Evolutionary conservation across 2,797 vertebrate genomes (phyloP), one percentile per base, ranked within the genome.

Genomic region (Spinus pinus): DNA sequence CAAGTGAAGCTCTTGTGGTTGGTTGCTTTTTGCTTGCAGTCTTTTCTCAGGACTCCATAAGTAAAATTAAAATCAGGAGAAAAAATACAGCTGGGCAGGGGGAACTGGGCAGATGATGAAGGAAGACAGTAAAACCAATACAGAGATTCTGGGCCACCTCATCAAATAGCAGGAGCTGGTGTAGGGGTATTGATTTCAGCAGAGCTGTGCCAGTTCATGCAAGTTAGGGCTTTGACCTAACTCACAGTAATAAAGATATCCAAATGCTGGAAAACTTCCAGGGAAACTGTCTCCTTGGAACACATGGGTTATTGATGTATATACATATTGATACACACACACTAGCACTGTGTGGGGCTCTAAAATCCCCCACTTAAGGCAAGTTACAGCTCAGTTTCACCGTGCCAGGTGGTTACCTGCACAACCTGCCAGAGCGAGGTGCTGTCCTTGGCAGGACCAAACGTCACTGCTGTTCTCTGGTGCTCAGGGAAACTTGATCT

Each of bases 201-300:
- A 75, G 82, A 88, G 77, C 86, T 58, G 46, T 90, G 77, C 84
- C 86, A 60, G 54, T 91, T 85, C 62, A 67, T 25, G 69, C 84
- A 80, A 94, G 71, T 91, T 72, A 65, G 75, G 74, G 44, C 81
- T 88, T 69, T 92, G 88, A 86, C 91, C 87, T 61, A 35, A 84
- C 89, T 94, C 82, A 61, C 71, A 0, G 3, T 81, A 81, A 95
- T 95, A 88, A 92, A 90, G 80, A 82, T 72, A 93, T 75, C 82
- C 51, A 75, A 65, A 24, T 24, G 81, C 88, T 95, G 94, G 92
- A 95, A 91, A 91, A 62, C 60, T 57, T 94, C 89, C 92, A 93
- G 80, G 56, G 60, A 53, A 89, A 23, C 61, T 20, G 35, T 77
- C 58, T 81, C 39, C 57, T 83, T 67, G 8, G 12, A 70, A 64